Evolutionary conservation across 2,888 invertebrate genomes (phyloP).

Genomic region (Palloptera scutellata): DNA sequence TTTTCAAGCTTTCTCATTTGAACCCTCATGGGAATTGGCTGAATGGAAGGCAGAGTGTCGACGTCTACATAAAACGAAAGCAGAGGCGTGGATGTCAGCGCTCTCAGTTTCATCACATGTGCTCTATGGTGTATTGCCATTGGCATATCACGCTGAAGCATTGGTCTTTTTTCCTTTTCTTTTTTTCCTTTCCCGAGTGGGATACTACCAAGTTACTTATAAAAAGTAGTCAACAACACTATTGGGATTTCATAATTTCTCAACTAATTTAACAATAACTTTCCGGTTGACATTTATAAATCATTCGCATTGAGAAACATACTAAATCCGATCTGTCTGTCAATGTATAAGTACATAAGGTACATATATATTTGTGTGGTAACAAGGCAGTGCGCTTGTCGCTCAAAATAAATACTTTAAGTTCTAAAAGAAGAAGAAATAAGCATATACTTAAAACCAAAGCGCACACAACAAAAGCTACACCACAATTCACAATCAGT

Average conservation of each 20-base stretch:
- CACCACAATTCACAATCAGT: neutral
- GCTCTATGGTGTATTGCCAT: no score
- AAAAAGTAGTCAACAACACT: conserved; percentile 30
- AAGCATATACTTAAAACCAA: neutral
- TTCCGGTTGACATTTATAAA: conserved; percentile 46
- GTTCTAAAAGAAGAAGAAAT: neutral
- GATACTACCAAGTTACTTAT: neutral
- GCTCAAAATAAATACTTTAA: neutral
- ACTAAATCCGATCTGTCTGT: conserved; percentile 19
- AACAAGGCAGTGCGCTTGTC: neutral
- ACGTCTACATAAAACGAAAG: no score
- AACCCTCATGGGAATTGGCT: no score
- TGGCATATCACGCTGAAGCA: no score
- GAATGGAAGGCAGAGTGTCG: no score
- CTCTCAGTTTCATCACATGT: no score
- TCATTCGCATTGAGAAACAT: conserved; percentile 39
- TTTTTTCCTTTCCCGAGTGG: neutral
- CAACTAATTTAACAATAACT: conserved; percentile 51
- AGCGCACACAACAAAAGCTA: neutral
- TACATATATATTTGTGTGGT: neutral
- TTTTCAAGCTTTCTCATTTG: no score
- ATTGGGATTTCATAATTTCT: conserved; percentile 39
- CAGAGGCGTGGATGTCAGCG: no score
- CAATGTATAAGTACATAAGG: conserved; percentile 1
- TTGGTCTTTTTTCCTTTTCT: conserved; percentile 5